Evolutionary conservation across 2,113 vertebrate genomes (phyloP).

Genomic region (Donacobius atricapilla): DNA sequence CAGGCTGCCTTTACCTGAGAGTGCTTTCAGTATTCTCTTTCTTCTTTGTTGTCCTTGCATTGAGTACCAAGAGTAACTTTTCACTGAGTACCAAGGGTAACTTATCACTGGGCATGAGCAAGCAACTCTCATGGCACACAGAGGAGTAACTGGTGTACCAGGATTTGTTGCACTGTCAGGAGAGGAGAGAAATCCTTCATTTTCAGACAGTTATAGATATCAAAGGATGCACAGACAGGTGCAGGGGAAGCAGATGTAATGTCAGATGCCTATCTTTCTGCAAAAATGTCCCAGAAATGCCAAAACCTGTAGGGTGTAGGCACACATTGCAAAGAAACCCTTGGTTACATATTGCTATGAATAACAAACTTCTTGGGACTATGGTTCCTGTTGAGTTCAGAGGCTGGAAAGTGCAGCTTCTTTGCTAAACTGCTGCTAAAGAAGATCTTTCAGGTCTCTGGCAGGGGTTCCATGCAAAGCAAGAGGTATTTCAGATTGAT

Average conservation of each 20-base stretch:
- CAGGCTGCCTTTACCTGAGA: not conserved
- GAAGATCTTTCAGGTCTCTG: not conserved
- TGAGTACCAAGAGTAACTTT: not conserved
- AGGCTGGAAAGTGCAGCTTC: not conserved
- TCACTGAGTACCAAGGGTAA: not conserved
- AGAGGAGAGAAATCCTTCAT: not conserved
- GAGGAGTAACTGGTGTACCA: not conserved
- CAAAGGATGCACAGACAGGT: not conserved
- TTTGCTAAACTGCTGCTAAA: not conserved
- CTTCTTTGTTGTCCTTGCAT: not conserved
- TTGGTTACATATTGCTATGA: not conserved
- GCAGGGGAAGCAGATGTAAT: not conserved
- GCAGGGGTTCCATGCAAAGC: not conserved
- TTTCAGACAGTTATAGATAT: not conserved
- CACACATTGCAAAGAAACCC: not conserved
- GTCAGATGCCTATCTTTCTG: not conserved
- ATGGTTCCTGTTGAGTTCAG: not conserved
- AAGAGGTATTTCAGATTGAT: not conserved
- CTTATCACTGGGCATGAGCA: not conserved
- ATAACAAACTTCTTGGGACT: not conserved
- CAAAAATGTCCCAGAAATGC: slow-evolving; percentile 4
- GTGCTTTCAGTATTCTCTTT: not conserved
- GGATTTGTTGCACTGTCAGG: not conserved
- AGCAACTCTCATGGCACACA: not conserved
- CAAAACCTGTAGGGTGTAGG: not conserved